Evolutionary conservation across 2,797 vertebrate genomes (phyloP).

Genomic region (Schizothorax lantsangensis): DNA sequence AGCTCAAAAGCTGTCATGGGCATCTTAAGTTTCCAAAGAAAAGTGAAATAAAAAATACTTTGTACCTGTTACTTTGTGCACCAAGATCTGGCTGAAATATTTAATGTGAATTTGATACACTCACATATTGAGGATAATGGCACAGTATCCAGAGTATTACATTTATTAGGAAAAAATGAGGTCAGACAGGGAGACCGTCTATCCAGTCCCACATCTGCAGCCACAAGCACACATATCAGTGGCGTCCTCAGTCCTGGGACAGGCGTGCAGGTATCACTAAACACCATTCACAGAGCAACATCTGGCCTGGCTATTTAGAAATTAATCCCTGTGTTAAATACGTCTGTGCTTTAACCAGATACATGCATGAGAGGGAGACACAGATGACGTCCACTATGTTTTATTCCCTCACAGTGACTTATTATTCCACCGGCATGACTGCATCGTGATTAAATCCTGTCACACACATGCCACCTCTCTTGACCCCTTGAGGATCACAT

Average conservation of each 20-base stretch:
- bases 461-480: slow-evolving; percentile 50
- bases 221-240: not conserved
- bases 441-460: slow-evolving; percentile 69
- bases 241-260: not conserved
- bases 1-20: not conserved
- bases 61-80: not conserved
- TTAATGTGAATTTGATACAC: not conserved
- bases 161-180: not conserved
- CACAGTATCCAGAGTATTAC: not conserved
- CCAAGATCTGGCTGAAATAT: not conserved
- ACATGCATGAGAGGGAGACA: slow-evolving; percentile 30
- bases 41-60: not conserved
- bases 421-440: slow-evolving; percentile 57
- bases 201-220: not conserved
- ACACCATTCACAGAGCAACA: slow-evolving; percentile 54
- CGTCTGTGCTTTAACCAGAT: slow-evolving; percentile 60
- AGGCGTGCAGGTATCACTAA: slow-evolving; percentile 16
- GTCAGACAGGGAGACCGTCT: slow-evolving; percentile 3
- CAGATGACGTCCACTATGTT: slow-evolving; percentile 68
- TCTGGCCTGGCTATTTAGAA: slow-evolving; percentile 67
- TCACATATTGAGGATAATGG: not conserved
- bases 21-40: not conserved
- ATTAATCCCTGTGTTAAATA: slow-evolving; percentile 72
- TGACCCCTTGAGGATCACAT: slow-evolving; percentile 55
- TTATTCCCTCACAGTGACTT: slow-evolving; percentile 62